phyloP scores from a whole-genome alignment of 2,797 vertebrate genomes.

The Eptatretus atami region DNA sequence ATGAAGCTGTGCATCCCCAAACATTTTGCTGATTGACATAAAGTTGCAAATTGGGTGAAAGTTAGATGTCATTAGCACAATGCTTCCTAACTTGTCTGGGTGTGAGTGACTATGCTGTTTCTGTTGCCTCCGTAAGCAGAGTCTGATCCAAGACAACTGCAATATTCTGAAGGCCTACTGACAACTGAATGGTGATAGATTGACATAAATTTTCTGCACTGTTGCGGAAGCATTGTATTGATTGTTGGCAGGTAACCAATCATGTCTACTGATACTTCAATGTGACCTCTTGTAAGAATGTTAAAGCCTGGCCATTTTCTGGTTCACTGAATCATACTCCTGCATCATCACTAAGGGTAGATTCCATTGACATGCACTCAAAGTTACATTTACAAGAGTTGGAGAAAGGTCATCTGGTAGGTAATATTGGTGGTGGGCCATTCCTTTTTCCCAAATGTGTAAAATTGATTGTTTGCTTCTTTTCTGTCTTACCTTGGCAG shows the following conservation, averaged over 20 bases:
- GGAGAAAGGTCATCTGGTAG: conserved; percentile 2
- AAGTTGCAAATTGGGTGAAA: not conserved
- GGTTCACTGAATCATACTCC: not conserved
- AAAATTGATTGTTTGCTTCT: not conserved
- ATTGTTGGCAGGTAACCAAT: not conserved
- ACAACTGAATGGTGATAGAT: not conserved
- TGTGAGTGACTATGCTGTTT: not conserved
- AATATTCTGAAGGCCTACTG: not conserved
- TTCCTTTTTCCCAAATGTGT: not conserved
- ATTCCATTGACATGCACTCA: not conserved
- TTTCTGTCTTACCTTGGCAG: not conserved
- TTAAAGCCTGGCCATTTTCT: conserved; percentile 3
- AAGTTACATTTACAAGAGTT: not conserved
- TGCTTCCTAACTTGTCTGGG: not conserved
- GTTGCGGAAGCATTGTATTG: no score
- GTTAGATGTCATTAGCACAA: not conserved
- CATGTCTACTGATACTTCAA: conserved; percentile 2
- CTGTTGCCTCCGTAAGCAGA: not conserved
- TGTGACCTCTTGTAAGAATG: conserved; percentile 1
- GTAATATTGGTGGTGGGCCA: not conserved
- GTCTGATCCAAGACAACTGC: not conserved
- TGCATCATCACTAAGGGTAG: not conserved
- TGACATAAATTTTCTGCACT: not conserved
- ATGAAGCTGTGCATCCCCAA: not conserved
- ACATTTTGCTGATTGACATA: not conserved